A percentile compares a stretch with the other conserved stretches of the same genome.
Evolutionary conservation across 2,888 invertebrate genomes (phyloP).

Genomic region (Callosobruchus maculatus): DNA sequence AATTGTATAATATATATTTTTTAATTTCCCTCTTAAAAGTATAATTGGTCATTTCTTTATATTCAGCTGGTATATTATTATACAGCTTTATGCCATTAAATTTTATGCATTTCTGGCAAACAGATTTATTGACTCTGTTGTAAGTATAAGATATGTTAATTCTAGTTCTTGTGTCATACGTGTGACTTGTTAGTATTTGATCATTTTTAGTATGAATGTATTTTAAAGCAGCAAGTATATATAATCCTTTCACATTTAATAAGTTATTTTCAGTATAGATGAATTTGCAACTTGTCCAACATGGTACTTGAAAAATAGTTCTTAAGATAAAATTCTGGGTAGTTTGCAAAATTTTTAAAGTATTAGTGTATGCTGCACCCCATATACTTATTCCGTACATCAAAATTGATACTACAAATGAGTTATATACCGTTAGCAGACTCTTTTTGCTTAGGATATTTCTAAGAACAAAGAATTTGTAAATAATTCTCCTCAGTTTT

Average conservation of each 20-base stretch:
- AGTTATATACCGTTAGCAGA: too few species aligned
- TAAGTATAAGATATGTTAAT: not conserved
- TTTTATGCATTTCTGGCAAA: not conserved
- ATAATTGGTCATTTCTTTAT: not conserved
- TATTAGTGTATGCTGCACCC: not conserved
- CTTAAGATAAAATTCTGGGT: not conserved
- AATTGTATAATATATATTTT: not conserved
- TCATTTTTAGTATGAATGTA: not conserved
- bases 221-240: not conserved
- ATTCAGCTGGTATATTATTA: not conserved
- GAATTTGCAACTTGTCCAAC: not conserved
- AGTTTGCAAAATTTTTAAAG: not conserved
- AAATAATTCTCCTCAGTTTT: too few species aligned
- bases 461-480: too few species aligned
- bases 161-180: not conserved
- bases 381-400: not conserved
- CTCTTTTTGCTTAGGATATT: too few species aligned
- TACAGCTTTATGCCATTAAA: not conserved
- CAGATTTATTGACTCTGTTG: not conserved
- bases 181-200: not conserved
- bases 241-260: not conserved
- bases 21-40: not conserved
- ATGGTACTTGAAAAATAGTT: not conserved
- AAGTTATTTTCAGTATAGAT: not conserved
- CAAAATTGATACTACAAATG: too few species aligned